Evolutionary conservation across 2,888 invertebrate genomes (phyloP), one percentile per base, ranked within the genome.

Genomic region (Euclidia mi): DNA sequence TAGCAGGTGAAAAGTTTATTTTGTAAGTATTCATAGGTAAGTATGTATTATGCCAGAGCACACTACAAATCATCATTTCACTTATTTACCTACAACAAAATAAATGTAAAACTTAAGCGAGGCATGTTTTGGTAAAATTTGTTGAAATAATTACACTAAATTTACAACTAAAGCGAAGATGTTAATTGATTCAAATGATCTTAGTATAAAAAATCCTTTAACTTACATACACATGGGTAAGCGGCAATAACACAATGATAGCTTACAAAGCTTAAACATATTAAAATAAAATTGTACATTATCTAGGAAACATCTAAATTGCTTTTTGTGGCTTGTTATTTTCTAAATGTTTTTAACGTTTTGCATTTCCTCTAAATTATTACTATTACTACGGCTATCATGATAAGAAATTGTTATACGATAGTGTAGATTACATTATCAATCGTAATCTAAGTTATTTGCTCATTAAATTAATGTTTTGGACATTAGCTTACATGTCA

Each of bases 121-220:
- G 94, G 94, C 94, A 92, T 89, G 84, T 91, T 94, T 94, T 94
- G 94, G 94, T 94, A 94, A 92, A 89, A 88, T 84, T 89, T 88
- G 81, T 86, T 88, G 89, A 89, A 89, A 88, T 87, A 81, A 87
- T 88, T 87, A 89, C 61, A 81, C 81, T 87, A 78, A 80, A 74
- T 74, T 80, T 80, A 86, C 44, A 63, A 80, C 77, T 71, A 84
- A 83, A 80, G 82, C 67, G 71, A 75, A 76, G 55, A 60, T 63
- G 63, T 65, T 58, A 53, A 55, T 62, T 56, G 62, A 58, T 64
- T 56, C 34, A 61, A 65, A 58, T 56, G 42, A 49, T 62, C 17
- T 58, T 37, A 37, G 15, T 41, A 49, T 29, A 41, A 28, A 44
- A 56, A 67, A 56, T 10, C 44, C 32, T 49, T 49, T 20, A 52